A percentile compares a stretch with the other conserved stretches of the same genome.
Conservation (phyloP, 2,797 vertebrate species). For the Vespertilio murinus region DNA sequence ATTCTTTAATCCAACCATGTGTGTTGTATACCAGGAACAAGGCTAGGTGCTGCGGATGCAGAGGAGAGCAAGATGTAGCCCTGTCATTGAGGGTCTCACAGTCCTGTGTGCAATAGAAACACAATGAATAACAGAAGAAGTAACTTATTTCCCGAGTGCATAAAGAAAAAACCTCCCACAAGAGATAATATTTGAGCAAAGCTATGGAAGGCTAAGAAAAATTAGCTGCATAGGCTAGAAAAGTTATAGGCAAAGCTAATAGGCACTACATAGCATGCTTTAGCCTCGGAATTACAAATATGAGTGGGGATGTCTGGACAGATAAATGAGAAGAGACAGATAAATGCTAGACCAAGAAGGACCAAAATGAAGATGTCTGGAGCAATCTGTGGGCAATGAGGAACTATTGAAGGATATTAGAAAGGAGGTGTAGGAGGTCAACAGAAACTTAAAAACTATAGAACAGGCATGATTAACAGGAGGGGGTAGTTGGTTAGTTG, state of each 20-base stretch:
- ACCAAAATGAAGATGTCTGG: neutral
- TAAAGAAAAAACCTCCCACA: neutral
- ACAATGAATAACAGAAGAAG: neutral
- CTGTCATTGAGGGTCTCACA: neutral
- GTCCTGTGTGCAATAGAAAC: neutral
- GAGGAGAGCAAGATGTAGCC: neutral
- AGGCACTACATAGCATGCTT: neutral
- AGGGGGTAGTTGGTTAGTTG: neutral
- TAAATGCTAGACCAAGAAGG: neutral
- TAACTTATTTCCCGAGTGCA: neutral
- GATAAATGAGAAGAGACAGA: neutral
- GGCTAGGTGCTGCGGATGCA: neutral
- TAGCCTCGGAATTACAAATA: no score
- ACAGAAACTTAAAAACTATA: neutral
- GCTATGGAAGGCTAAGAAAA: neutral
- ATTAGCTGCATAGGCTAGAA: neutral
- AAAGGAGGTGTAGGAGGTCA: neutral
- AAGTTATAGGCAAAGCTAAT: neutral
- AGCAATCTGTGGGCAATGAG: no score
- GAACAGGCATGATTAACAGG: neutral
- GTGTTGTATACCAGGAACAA: neutral
- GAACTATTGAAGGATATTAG: neutral
- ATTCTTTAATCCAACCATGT: neutral
- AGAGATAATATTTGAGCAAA: neutral
- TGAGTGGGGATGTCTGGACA: neutral